Evolutionary conservation across 2,888 invertebrate genomes (phyloP).

Genomic region (Agrochola circellaris): DNA sequence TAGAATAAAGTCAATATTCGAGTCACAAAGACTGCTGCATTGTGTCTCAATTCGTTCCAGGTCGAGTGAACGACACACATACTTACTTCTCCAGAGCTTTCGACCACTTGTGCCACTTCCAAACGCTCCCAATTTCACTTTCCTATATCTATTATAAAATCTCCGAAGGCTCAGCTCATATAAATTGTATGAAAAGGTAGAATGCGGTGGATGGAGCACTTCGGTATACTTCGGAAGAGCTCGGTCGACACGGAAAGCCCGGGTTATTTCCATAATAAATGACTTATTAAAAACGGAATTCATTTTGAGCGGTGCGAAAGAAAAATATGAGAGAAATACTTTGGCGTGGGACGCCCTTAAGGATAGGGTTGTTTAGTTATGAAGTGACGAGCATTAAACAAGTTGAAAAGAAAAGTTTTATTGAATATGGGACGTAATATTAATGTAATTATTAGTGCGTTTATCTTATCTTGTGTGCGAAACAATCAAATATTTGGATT

Average conservation of each 20-base stretch:
- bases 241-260: constrained; percentile 35
- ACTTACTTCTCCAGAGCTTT: constrained; percentile 34
- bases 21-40: constrained; percentile 27
- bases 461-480: too few relatives aligned
- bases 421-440: neutral
- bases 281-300: constrained; percentile 63
- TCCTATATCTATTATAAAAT: constrained; percentile 58
- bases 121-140: constrained; percentile 55
- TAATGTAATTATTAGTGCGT: neutral
- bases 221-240: constrained; percentile 39
- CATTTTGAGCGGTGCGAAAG: constrained; percentile 58
- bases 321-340: constrained; percentile 60
- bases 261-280: constrained; percentile 63
- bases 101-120: constrained; percentile 46
- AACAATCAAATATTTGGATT: neutral
- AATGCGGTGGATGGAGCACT: constrained; percentile 42
- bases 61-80: constrained; percentile 47
- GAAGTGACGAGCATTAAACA: constrained; percentile 4
- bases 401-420: neutral
- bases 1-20: constrained; percentile 18
- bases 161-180: constrained; percentile 48
- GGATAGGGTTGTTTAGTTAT: constrained; percentile 39
- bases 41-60: constrained; percentile 29
- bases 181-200: constrained; percentile 52
- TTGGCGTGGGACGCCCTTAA: constrained; percentile 26